These are phyloP conservation scores for Artemisiospiza belli DNA, from an alignment of 2,113 vertebrate species.

Conservation along the genomic window DNA sequence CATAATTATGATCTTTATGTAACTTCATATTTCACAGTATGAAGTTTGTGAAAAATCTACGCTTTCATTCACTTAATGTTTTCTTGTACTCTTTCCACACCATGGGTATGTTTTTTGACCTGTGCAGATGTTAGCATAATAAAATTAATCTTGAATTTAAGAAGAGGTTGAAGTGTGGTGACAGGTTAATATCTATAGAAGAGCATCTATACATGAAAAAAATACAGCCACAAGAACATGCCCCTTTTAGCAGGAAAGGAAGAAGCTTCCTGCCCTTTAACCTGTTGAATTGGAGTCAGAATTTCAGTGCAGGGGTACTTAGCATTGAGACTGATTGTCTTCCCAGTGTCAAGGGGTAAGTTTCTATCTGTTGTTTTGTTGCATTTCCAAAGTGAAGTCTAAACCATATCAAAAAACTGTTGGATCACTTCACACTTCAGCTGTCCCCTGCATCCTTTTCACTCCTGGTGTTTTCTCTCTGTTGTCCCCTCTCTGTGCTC, in stretches of 20 bases:
- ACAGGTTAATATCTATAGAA: neutral
- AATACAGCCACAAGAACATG: neutral
- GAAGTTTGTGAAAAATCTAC: neutral
- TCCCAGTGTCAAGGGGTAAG: neutral
- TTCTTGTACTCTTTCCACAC: neutral
- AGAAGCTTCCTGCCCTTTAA: neutral
- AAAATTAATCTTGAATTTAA: neutral
- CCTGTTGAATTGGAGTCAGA: neutral
- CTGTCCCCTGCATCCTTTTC: conserved; percentile 44
- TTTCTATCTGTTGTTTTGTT: conserved; percentile 49
- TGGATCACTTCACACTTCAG: conserved; percentile 53
- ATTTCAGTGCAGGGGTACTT: conserved; percentile 28
- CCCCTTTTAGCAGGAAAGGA: neutral
- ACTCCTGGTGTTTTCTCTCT: neutral
- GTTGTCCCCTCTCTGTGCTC: neutral
- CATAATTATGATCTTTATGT: conserved; percentile 7
- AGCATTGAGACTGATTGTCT: neutral
- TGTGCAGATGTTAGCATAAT: neutral
- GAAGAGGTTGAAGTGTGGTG: neutral
- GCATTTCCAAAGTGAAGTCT: conserved; percentile 38
- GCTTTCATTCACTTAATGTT: neutral
- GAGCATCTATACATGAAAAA: neutral
- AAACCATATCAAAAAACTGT: conserved; percentile 45
- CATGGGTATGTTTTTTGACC: neutral
- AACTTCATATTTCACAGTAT: neutral